Conservation (phyloP, 2,888 invertebrate species). For the Yponomeuta evonymella region DNA sequence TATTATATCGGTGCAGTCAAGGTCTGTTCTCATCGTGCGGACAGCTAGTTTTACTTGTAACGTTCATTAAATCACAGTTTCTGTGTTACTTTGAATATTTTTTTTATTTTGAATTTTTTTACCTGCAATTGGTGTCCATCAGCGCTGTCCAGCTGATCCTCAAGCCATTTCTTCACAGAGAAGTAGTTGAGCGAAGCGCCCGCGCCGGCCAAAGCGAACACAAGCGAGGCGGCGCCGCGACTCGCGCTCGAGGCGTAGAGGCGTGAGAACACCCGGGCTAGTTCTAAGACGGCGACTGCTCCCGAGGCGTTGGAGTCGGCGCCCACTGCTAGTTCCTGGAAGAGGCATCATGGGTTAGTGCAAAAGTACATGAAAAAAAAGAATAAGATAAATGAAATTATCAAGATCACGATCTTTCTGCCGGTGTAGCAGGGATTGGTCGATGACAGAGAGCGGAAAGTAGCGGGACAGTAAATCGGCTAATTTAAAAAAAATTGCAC, state of each 20-base stretch:
- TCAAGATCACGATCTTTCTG: too few species aligned
- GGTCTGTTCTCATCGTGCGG: too few species aligned
- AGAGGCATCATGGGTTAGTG: neutral
- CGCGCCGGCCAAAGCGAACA: conserved; percentile 93
- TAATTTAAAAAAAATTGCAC: too few species aligned
- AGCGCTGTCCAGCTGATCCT: conserved; percentile 89
- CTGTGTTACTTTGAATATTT: too few species aligned
- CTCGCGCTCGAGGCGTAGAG: conserved; percentile 86
- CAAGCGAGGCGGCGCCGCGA: conserved; percentile 84
- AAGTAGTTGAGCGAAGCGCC: conserved; percentile 95
- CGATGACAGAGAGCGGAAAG: too few species aligned
- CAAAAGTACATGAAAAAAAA: neutral
- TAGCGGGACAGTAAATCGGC: too few species aligned
- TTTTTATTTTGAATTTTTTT: too few species aligned
- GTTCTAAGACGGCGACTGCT: conserved; percentile 89
- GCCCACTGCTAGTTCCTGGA: conserved; percentile 88
- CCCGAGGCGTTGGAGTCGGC: conserved; percentile 96
- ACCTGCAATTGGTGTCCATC: conserved; percentile 85
- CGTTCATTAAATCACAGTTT: too few species aligned
- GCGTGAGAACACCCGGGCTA: conserved; percentile 91
- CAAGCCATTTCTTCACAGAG: conserved; percentile 96
- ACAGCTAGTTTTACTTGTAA: too few species aligned
- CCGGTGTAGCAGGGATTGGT: too few species aligned
- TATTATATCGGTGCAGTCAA: too few species aligned
- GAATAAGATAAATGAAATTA: conserved; percentile 43